A percentile compares a stretch with the other conserved stretches of the same genome.
These are phyloP conservation scores for Leucoptera coffeella DNA, from an alignment of 2,888 invertebrate genomes.

Conservation along the genomic window DNA sequence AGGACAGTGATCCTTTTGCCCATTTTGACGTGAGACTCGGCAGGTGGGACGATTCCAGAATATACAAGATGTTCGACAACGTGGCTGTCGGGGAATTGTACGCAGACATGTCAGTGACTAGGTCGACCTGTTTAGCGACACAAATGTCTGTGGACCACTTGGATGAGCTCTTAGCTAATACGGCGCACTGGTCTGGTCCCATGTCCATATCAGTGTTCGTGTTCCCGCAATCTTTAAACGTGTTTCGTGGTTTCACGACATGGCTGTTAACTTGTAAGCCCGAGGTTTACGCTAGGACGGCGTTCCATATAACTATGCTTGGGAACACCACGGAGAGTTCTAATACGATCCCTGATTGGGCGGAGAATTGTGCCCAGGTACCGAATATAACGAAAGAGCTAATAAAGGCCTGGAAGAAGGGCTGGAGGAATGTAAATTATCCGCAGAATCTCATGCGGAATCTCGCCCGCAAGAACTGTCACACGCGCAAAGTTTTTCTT, in stretches of 20 bases:
- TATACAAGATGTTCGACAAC: constrained; percentile 69
- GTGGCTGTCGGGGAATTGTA: constrained; percentile 64
- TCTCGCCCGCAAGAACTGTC: constrained; percentile 78
- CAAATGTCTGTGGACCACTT: constrained; percentile 82
- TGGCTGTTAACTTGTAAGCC: constrained; percentile 72
- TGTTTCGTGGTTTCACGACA: constrained; percentile 65
- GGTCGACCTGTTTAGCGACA: constrained; percentile 70
- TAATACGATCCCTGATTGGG: constrained; percentile 49
- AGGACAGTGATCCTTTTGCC: constrained; percentile 44
- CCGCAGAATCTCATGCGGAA: constrained; percentile 89
- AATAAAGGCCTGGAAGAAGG: constrained; percentile 55
- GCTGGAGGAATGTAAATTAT: constrained; percentile 73
- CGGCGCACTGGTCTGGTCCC: constrained; percentile 79
- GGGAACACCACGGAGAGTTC: constrained; percentile 50
- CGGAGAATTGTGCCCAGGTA: constrained; percentile 61
- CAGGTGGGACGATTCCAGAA: constrained; percentile 65
- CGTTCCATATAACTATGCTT: constrained; percentile 64
- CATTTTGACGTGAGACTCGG: constrained; percentile 62
- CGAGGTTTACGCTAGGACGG: constrained; percentile 65
- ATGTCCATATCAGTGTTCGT: constrained; percentile 80
- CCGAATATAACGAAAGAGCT: no score
- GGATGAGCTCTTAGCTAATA: constrained; percentile 69
- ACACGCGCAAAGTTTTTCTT: constrained; percentile 72
- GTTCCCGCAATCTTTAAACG: constrained; percentile 69
- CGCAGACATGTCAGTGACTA: constrained; percentile 48